Conservation (phyloP, 2,888 invertebrate species). For the Dynastes grantii region DNA sequence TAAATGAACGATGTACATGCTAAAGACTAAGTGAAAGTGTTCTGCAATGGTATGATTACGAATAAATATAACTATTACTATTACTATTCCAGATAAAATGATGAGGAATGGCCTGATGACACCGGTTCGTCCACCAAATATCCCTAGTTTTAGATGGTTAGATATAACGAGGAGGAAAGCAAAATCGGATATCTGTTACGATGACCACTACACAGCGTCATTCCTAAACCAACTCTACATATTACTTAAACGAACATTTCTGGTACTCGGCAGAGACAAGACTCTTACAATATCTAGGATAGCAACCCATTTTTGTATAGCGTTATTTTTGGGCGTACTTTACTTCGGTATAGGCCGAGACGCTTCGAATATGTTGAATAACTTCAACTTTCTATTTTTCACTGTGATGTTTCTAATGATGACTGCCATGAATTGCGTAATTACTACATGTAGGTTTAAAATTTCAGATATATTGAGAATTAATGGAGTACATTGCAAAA, state of each 20-base stretch:
- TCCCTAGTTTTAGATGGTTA: constrained; percentile 60
- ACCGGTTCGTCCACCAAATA: constrained; percentile 70
- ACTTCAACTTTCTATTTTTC: constrained; percentile 92
- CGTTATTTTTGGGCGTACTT: constrained; percentile 85
- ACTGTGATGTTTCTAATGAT: constrained; percentile 95
- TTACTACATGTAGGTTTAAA: constrained; percentile 88
- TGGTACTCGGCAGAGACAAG: constrained; percentile 80
- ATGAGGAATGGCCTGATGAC: constrained; percentile 72
- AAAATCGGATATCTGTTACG: constrained; percentile 57
- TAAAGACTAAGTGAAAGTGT: too few relatives aligned
- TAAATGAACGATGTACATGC: too few relatives aligned
- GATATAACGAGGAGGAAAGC: constrained; percentile 50
- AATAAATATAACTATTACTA: background rate
- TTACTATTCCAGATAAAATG: constrained; percentile 70
- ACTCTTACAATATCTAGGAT: constrained; percentile 85
- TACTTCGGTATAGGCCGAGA: constrained; percentile 92
- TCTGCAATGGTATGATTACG: too few relatives aligned
- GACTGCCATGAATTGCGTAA: constrained; percentile 92
- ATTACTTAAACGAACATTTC: constrained; percentile 76
- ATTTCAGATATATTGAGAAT: background rate
- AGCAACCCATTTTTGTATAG: constrained; percentile 85
- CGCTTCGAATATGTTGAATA: constrained; percentile 86
- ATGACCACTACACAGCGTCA: constrained; percentile 73
- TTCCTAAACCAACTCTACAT: constrained; percentile 75
- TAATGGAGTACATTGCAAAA: too few relatives aligned